Evolutionary conservation across 2,113 vertebrate species (phyloP).

Genomic region (Trinectes maculatus): DNA sequence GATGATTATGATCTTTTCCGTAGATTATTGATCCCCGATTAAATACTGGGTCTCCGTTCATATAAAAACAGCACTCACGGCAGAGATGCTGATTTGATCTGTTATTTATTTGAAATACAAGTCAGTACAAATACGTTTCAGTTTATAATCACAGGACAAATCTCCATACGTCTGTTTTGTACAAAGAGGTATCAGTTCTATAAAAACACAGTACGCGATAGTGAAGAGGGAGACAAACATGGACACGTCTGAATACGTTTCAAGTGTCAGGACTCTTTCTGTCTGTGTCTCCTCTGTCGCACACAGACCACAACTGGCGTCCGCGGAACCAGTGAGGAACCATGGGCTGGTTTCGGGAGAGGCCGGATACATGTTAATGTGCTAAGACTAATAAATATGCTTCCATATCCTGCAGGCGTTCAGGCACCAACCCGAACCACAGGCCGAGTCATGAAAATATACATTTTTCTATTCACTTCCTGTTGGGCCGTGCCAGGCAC

Average conservation of each 20-base stretch:
- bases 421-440: constrained; percentile 4
- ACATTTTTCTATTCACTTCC: background rate
- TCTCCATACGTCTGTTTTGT: constrained; percentile 65
- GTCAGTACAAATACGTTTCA: constrained; percentile 52
- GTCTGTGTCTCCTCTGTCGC: constrained; percentile 32
- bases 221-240: constrained; percentile 64
- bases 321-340: constrained; percentile 35
- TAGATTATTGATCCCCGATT: no score
- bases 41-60: no score
- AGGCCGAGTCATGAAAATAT: constrained; percentile 17
- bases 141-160: constrained; percentile 64
- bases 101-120: constrained; percentile 67
- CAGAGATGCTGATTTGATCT: constrained; percentile 15
- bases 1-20: no score
- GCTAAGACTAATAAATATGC: constrained; percentile 76
- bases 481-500: constrained; percentile 36
- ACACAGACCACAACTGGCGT: constrained; percentile 50
- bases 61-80: no score
- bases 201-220: constrained; percentile 70
- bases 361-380: constrained; percentile 65
- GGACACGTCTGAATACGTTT: constrained; percentile 72
- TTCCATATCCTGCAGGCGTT: constrained; percentile 40
- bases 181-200: constrained; percentile 81
- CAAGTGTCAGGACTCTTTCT: constrained; percentile 80
- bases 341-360: constrained; percentile 46